Evolutionary conservation across 2,888 invertebrate genomes (phyloP).

Genomic region (Bhutanitis thaidina): DNA sequence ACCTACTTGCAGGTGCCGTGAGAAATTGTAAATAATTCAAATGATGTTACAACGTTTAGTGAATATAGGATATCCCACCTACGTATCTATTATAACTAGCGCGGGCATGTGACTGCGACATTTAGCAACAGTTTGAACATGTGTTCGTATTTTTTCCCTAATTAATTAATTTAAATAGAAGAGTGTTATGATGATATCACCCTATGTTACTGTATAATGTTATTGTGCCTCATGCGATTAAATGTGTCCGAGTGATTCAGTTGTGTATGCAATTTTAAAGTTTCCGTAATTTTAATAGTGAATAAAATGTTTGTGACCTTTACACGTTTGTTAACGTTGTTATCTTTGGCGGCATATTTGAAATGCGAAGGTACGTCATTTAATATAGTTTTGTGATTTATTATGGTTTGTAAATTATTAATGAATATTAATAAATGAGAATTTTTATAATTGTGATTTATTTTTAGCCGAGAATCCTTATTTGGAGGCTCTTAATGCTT

Average conservation of each 20-base stretch:
- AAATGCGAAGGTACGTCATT: constrained; percentile 29
- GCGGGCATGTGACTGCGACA: constrained; percentile 50
- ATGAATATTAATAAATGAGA: not conserved
- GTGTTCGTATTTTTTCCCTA: constrained; percentile 37
- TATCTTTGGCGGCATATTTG: constrained; percentile 21
- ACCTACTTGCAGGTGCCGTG: no score
- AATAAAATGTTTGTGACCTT: constrained; percentile 34
- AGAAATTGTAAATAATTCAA: no score
- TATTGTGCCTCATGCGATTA: constrained; percentile 41
- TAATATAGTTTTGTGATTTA: no score
- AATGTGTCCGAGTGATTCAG: constrained; percentile 44
- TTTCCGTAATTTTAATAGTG: constrained; percentile 28
- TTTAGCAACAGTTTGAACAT: constrained; percentile 31
- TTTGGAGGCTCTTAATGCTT: constrained; percentile 37
- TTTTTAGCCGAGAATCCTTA: constrained; percentile 47
- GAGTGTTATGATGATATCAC: constrained; percentile 53
- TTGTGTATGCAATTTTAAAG: constrained; percentile 33
- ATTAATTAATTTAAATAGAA: constrained; percentile 51
- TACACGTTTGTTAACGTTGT: constrained; percentile 19
- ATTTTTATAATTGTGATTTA: not conserved
- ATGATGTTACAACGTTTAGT: constrained; percentile 17
- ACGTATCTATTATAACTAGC: constrained; percentile 42
- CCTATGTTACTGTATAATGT: constrained; percentile 30
- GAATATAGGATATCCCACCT: constrained; percentile 26
- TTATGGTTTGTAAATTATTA: not conserved